A percentile compares a stretch with the other conserved stretches of the same genome.
Conservation (phyloP, 2,113 vertebrate species). For the Notiomystis cincta region DNA sequence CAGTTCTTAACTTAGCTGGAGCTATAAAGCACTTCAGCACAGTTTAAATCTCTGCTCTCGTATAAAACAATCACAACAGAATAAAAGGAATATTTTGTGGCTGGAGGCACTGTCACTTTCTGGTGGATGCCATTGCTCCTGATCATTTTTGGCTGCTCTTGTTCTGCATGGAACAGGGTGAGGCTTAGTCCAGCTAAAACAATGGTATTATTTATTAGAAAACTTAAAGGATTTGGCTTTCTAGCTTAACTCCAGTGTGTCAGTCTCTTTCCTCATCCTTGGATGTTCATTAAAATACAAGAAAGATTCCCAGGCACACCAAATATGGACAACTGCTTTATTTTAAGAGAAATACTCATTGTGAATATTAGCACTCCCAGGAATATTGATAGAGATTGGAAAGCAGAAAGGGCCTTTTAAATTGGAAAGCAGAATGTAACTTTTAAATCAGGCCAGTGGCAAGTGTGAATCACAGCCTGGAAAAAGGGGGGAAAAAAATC, state of each 20-base stretch:
- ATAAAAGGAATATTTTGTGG: neutral
- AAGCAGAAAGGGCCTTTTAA: neutral
- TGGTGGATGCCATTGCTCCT: neutral
- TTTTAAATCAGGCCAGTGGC: neutral
- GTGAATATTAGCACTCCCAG: neutral
- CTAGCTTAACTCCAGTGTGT: neutral
- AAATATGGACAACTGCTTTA: neutral
- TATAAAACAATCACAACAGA: neutral
- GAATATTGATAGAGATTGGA: neutral
- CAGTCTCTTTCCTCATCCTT: neutral
- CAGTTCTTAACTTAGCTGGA: conserved; percentile 13
- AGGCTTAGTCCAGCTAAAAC: neutral
- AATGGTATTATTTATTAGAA: neutral
- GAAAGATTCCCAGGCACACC: neutral
- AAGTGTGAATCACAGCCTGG: neutral
- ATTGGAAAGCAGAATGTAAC: neutral
- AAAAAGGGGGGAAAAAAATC: neutral
- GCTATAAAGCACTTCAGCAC: neutral
- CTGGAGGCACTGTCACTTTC: neutral
- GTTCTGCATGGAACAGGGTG: neutral
- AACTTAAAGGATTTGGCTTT: neutral
- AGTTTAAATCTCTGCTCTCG: neutral
- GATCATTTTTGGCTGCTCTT: neutral
- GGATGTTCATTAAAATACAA: neutral
- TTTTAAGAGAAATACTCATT: neutral